A percentile compares a stretch with the other conserved stretches of the same genome.
Conservation (phyloP, 2,888 invertebrate genomes). For the Patella caerulea region DNA sequence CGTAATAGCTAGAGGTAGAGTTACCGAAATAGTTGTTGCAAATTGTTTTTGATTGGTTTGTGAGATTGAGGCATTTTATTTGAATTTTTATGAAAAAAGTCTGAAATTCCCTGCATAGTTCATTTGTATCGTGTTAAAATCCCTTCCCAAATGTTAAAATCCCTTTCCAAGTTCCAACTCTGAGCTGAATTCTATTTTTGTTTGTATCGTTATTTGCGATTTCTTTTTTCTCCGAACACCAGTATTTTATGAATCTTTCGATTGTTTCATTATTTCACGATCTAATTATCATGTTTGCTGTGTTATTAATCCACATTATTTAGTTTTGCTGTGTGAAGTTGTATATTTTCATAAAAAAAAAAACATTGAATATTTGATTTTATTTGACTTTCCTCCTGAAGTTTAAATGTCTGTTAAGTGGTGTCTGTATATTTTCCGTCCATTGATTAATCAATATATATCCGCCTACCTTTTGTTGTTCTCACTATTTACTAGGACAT, state of each 20-base stretch:
- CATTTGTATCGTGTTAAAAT: background rate
- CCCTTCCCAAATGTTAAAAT: background rate
- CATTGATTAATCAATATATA: no score
- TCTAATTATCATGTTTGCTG: background rate
- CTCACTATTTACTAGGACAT: no score
- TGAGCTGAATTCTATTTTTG: no score
- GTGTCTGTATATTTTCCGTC: no score
- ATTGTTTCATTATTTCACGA: slow-evolving; percentile 4
- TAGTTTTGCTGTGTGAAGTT: background rate
- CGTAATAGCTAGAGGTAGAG: slow-evolving; percentile 40
- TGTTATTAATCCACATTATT: slow-evolving; percentile 17
- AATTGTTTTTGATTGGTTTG: slow-evolving; percentile 2
- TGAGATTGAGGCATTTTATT: background rate
- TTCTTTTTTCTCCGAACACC: slow-evolving; percentile 9
- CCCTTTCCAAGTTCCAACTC: no score
- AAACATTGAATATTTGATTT: no score
- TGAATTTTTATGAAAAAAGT: background rate
- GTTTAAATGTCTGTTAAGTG: no score
- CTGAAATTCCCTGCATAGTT: slow-evolving; percentile 1
- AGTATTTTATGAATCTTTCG: background rate
- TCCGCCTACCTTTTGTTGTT: no score
- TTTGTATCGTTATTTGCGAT: no score
- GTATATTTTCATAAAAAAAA: no score
- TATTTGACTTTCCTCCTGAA: no score
- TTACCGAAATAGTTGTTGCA: background rate